These are phyloP conservation scores for Coleophora flavipennella DNA, from an alignment of 2,888 invertebrate species.

Conservation along the genomic window DNA sequence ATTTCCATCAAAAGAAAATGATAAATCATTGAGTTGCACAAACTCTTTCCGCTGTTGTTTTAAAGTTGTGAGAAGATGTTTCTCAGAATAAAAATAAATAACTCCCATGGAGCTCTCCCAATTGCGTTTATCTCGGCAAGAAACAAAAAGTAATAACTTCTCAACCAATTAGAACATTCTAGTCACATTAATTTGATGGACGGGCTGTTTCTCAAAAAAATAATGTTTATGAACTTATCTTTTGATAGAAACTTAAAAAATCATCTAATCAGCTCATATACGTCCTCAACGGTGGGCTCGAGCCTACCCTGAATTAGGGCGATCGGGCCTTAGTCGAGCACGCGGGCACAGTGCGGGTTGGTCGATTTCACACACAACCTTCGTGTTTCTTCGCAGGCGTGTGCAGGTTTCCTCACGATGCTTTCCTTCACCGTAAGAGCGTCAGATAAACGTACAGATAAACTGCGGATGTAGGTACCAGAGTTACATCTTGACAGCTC, in stretches of 20 bases:
- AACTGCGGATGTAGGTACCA: too few species aligned
- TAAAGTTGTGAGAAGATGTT: constrained; percentile 45
- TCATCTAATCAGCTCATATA: too few species aligned
- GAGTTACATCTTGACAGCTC: too few species aligned
- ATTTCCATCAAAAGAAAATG: constrained; percentile 32
- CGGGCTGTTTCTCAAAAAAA: constrained; percentile 42
- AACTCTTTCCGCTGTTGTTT: constrained; percentile 39
- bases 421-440: too few species aligned
- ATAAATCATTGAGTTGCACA: constrained; percentile 41
- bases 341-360: too few species aligned
- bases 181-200: constrained; percentile 57
- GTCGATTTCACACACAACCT: too few species aligned
- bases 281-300: too few species aligned
- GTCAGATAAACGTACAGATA: too few species aligned
- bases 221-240: constrained; percentile 55
- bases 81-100: constrained; percentile 50
- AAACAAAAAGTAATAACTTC: constrained; percentile 58
- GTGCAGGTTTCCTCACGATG: too few species aligned
- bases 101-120: constrained; percentile 43
- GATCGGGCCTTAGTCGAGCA: too few species aligned
- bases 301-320: too few species aligned
- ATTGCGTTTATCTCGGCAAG: constrained; percentile 52
- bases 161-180: constrained; percentile 61
- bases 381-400: too few species aligned
- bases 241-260: constrained; percentile 48